Percentiles rank a stretch among this genome's conserved stretches.
phyloP scores from a whole-genome alignment of 2,113 vertebrate species.

The Oryzias javanicus region DNA sequence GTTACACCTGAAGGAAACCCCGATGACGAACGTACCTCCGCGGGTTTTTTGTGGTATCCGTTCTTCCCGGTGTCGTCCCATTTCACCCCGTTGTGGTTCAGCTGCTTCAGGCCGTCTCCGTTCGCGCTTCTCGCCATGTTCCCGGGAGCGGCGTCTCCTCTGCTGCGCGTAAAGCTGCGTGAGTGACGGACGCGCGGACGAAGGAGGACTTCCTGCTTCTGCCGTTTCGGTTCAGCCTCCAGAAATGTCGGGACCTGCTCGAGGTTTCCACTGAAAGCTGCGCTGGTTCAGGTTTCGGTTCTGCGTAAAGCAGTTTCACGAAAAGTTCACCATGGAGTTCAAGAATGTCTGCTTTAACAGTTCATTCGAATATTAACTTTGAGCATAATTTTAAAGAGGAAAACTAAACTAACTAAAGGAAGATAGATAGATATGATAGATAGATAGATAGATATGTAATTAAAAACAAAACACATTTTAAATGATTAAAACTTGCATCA shows the following conservation, averaged over 20 bases:
- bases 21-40: constrained; percentile 48
- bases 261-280: background rate
- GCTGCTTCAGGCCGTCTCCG: constrained; percentile 18
- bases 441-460: too few species aligned
- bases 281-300: background rate
- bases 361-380: too few species aligned
- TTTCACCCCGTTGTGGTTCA: constrained; percentile 41
- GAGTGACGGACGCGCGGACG: constrained; percentile 37
- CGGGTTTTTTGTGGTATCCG: constrained; percentile 17
- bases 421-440: too few species aligned
- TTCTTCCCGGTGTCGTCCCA: constrained; percentile 36
- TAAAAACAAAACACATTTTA: too few species aligned
- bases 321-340: too few species aligned
- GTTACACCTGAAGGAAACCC: too few species aligned
- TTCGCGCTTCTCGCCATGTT: constrained; percentile 57
- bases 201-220: constrained; percentile 72
- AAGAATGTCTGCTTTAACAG: too few species aligned
- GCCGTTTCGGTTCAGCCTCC: constrained; percentile 34
- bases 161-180: constrained; percentile 14
- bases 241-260: too few species aligned
- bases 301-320: too few species aligned
- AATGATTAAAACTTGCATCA: too few species aligned
- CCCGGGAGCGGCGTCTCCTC: background rate
- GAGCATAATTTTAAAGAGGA: too few species aligned
- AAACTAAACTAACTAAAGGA: too few species aligned